Percentiles rank a stretch among this genome's conserved stretches.
These are phyloP conservation scores for Pomatostomus ruficeps DNA, from an alignment of 2,113 vertebrate species.

Conservation along the genomic window DNA sequence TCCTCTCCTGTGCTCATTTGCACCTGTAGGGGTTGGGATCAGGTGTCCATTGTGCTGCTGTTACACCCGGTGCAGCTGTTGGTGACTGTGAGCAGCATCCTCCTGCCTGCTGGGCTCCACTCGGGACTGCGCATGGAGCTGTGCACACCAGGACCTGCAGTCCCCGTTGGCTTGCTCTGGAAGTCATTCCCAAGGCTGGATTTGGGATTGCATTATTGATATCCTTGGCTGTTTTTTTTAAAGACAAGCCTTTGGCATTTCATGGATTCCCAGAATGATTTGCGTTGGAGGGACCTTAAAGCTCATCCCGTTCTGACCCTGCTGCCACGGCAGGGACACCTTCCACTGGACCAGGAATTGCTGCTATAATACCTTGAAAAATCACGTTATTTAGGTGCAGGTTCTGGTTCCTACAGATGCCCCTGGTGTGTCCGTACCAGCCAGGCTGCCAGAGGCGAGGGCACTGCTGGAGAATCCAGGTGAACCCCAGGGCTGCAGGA, in stretches of 20 bases:
- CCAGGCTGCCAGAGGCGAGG: not conserved
- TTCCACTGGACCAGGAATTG: not conserved
- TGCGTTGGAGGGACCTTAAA: not conserved
- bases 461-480: not conserved
- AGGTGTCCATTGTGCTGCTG: not conserved
- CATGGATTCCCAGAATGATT: not conserved
- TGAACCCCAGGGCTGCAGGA: not conserved
- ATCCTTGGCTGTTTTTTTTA: not conserved
- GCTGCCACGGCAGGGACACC: not conserved
- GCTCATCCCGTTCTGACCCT: not conserved
- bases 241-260: not conserved
- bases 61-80: not conserved
- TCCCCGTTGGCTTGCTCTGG: not conserved
- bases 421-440: accelerated
- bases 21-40: accelerated
- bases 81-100: accelerated
- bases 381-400: not conserved
- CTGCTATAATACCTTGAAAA: accelerated
- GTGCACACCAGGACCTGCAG: not conserved
- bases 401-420: not conserved
- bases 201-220: not conserved
- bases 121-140: accelerated
- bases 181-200: not conserved
- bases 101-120: accelerated
- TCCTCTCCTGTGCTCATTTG: accelerated